Conservation (phyloP, 2,113 vertebrate species). For the Triplophysa siluroides region DNA sequence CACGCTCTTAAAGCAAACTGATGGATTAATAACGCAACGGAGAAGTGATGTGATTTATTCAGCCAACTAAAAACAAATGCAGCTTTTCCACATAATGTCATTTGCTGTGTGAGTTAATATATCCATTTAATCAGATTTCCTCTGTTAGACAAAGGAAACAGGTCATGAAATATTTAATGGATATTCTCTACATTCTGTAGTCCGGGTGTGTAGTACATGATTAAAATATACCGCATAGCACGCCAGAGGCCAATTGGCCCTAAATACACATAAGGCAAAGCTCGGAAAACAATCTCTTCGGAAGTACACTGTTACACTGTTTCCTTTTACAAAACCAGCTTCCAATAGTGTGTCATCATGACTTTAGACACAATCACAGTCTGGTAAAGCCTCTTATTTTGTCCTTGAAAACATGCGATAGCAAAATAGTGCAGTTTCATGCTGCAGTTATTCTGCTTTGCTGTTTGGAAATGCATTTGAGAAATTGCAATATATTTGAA, state of each 20-base stretch:
- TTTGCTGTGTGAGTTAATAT: not conserved
- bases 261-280: not conserved
- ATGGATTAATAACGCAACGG: slow-evolving; percentile 19
- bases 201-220: not conserved
- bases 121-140: not conserved
- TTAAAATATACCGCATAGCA: slow-evolving; percentile 20
- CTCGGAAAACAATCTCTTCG: not conserved
- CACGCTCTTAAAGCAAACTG: slow-evolving; percentile 36
- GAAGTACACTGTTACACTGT: slow-evolving; percentile 3
- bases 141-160: slow-evolving; percentile 11
- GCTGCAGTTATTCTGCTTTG: not conserved
- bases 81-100: not conserved
- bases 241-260: not conserved
- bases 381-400: not conserved
- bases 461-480: not conserved
- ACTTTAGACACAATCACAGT: not conserved
- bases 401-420: slow-evolving; percentile 4
- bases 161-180: not conserved
- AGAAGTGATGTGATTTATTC: slow-evolving; percentile 24
- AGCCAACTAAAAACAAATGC: slow-evolving; percentile 11
- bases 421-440: not conserved
- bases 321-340: not conserved
- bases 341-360: not conserved
- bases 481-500: not conserved
- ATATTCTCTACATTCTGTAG: not conserved